Conservation (phyloP, 1,140 invertebrate genomes). For the Drosophila bipectinata region DNA sequence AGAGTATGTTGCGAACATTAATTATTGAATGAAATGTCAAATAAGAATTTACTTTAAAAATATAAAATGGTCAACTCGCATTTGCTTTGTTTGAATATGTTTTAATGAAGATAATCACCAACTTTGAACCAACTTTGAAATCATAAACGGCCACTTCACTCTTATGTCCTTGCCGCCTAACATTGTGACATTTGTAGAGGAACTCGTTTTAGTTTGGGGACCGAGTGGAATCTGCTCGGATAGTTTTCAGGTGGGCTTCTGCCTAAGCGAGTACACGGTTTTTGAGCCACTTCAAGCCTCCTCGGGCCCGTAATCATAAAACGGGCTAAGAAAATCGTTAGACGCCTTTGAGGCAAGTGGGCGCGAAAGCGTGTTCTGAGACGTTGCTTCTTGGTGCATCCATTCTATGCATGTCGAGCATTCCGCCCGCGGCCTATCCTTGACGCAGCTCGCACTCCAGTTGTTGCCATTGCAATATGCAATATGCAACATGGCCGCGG, state of each 20-base stretch:
- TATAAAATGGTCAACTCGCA: not conserved
- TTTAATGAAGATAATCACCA: too few species aligned
- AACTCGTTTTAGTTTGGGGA: conserved; percentile 18
- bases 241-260: conserved; percentile 37
- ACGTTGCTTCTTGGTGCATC: conserved; percentile 10
- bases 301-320: conserved; percentile 42
- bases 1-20: not conserved
- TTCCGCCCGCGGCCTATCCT: conserved; percentile 47
- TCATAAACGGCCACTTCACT: conserved; percentile 60
- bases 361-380: conserved; percentile 38
- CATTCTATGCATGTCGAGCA: conserved; percentile 39
- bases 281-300: conserved; percentile 14
- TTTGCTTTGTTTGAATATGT: not conserved
- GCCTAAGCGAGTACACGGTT: conserved; percentile 55
- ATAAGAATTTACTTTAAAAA: not conserved
- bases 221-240: conserved; percentile 15
- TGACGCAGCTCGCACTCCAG: conserved; percentile 44
- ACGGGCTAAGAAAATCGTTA: conserved; percentile 57
- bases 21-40: not conserved
- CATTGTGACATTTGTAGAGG: conserved; percentile 68
- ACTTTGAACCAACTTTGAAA: not conserved
- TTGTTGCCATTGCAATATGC: conserved; percentile 17
- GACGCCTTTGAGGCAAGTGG: conserved; percentile 48
- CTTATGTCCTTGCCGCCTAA: conserved; percentile 65
- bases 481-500: not conserved